These are phyloP conservation scores for Pempheris klunzingeri DNA, from an alignment of 2,797 vertebrate species.

Conservation along the genomic window DNA sequence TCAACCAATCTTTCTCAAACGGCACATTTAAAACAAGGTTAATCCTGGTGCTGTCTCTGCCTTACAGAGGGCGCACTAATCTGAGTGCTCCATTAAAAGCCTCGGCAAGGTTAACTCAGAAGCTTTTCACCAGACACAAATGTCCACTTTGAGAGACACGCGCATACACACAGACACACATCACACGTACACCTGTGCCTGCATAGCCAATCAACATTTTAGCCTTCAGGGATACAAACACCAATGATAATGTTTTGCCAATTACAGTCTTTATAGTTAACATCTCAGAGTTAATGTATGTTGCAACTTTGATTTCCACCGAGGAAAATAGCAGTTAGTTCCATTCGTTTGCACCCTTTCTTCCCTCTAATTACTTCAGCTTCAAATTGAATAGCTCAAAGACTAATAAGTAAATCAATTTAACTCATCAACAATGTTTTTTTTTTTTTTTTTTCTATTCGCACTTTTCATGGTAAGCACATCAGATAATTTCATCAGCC, in stretches of 20 bases:
- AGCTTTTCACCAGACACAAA: constrained; percentile 55
- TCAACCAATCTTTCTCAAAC: constrained; percentile 80
- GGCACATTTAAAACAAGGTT: constrained; percentile 82
- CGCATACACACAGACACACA: neutral
- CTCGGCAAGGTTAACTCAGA: constrained; percentile 61
- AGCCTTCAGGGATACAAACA: constrained; percentile 24
- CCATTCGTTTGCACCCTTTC: constrained; percentile 36
- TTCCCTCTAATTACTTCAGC: constrained; percentile 36
- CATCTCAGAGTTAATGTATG: constrained; percentile 27
- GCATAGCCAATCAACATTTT: constrained; percentile 22
- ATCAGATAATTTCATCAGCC: constrained; percentile 24
- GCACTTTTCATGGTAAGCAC: constrained; percentile 24
- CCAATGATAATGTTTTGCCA: constrained; percentile 7
- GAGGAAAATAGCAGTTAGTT: neutral
- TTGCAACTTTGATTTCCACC: constrained; percentile 30
- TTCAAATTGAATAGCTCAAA: constrained; percentile 42
- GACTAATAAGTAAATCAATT: constrained; percentile 47
- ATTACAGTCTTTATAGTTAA: constrained; percentile 29
- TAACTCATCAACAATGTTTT: constrained; percentile 24
- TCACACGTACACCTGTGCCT: constrained; percentile 2
- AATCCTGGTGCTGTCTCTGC: constrained; percentile 79
- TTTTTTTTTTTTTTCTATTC: constrained; percentile 25
- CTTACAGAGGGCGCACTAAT: constrained; percentile 76
- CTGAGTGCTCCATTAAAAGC: constrained; percentile 79
- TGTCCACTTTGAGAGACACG: constrained; percentile 33